Evolutionary conservation across 2,797 vertebrate genomes (phyloP), one percentile per base, ranked within the genome.

Genomic region (Melanotaenia parkinsoni): DNA sequence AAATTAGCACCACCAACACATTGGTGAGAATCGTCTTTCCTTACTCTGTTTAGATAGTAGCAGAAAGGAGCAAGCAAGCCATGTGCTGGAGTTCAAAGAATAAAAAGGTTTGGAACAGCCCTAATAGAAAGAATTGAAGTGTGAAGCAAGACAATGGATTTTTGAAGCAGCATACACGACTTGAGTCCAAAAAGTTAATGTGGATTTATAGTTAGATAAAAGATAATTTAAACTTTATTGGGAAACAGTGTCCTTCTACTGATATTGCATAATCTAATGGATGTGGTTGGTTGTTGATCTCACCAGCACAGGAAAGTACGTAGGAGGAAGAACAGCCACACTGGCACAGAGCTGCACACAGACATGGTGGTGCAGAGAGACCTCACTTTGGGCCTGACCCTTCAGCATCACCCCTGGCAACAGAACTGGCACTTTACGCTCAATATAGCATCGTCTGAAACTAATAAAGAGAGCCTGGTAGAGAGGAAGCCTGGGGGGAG

Each of bases 331-430:
- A 0, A 92, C 91, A 74, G 96, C 94, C 63, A 98, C 94, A 62
- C 93, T 96, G 64, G 95, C 89, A 76, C 97, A 98, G 61, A 99
- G 84, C 18, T 95, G 96, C 74, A 97, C 92, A 64, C 96, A 99
- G 33, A 96, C 74, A 3, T 97, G 95, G 53, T 96, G 95, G 80
- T 99, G 96, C 47, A 99, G 90, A 22, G 95, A 95, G 88, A 96
- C 85, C n/a, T 89, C 84, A 40, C 72, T 83, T 79, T 94, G 92
- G 14, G 93, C 90, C 72, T 96, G 96, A 65, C 95, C 96, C 3
- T 91, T 90, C 60, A 90, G 83, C 89, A 94, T 90, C 50, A 95
- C 89, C 53, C 94, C 95, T 14, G 95, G 95, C 81, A 97, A 79
- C 67, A 79, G 74, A 69, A 96, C 94, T 0, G 97, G 96, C 0